These are phyloP conservation scores for Crocallis elinguaria DNA, from an alignment of 2,888 invertebrate genomes.

Conservation along the genomic window DNA sequence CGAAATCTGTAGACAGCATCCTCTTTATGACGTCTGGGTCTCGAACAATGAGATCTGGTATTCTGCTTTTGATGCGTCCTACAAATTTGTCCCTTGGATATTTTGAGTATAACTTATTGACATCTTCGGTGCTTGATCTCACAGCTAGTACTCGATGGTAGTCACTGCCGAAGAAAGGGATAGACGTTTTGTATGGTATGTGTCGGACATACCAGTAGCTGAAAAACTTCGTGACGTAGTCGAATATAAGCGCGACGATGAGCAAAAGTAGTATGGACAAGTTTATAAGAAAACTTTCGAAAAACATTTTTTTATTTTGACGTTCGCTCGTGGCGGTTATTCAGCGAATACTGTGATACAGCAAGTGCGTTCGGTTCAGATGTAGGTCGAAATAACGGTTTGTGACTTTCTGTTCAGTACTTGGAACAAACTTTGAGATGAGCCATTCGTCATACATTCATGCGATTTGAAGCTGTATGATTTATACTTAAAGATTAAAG, in stretches of 20 bases:
- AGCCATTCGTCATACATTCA: slow-evolving; percentile 29
- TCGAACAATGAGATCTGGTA: slow-evolving; percentile 76
- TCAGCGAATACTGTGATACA: slow-evolving; percentile 59
- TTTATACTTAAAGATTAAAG: slow-evolving; percentile 18
- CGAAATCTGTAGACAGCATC: slow-evolving; percentile 76
- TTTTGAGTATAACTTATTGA: slow-evolving; percentile 60
- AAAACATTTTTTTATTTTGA: slow-evolving; percentile 65
- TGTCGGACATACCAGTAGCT: slow-evolving; percentile 80
- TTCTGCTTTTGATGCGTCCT: slow-evolving; percentile 72
- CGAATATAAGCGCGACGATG: slow-evolving; percentile 67
- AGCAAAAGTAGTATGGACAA: slow-evolving; percentile 58
- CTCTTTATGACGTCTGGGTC: slow-evolving; percentile 73
- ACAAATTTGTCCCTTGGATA: slow-evolving; percentile 68
- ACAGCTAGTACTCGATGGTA: slow-evolving; percentile 69
- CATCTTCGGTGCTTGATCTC: slow-evolving; percentile 67
- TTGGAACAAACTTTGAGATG: slow-evolving; percentile 38
- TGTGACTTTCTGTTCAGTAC: slow-evolving; percentile 42
- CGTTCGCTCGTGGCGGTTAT: slow-evolving; percentile 63
- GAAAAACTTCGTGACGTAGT: slow-evolving; percentile 78
- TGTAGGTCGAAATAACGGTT: slow-evolving; percentile 77
- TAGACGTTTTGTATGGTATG: slow-evolving; percentile 65
- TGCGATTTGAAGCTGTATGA: slow-evolving; percentile 27
- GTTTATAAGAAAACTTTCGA: slow-evolving; percentile 77
- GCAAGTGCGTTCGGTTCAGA: slow-evolving; percentile 45
- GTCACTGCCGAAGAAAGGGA: slow-evolving; percentile 75